phyloP scores from a whole-genome alignment of 2,797 vertebrate genomes.

The Astyanax mexicanus region DNA sequence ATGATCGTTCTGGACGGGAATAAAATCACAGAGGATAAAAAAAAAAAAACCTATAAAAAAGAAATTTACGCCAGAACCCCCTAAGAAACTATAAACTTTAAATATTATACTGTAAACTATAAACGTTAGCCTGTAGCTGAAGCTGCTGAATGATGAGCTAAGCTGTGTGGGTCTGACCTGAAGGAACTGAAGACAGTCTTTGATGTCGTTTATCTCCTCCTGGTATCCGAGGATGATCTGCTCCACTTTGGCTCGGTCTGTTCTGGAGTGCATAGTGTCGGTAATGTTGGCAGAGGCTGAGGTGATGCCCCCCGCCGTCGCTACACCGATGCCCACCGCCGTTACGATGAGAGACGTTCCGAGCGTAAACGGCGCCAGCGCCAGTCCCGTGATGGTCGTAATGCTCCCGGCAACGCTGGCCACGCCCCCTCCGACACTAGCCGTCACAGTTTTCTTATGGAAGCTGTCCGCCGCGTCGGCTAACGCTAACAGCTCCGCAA shows the following conservation, averaged over 20 bases:
- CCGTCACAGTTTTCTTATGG: slow-evolving; percentile 76
- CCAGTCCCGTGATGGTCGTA: slow-evolving; percentile 79
- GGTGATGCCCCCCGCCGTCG: slow-evolving; percentile 76
- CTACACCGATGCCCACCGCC: slow-evolving; percentile 77
- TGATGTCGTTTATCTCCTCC: slow-evolving; percentile 77
- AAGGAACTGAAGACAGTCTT: slow-evolving; percentile 77
- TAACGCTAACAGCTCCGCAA: slow-evolving; percentile 71
- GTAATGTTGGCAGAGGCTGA: slow-evolving; percentile 80
- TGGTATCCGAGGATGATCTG: slow-evolving; percentile 78
- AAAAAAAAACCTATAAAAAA: too few species aligned
- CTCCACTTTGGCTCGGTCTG: slow-evolving; percentile 79
- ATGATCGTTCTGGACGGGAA: too few species aligned
- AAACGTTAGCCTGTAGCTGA: too few species aligned
- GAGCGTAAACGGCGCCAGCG: slow-evolving; percentile 78
- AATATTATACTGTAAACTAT: too few species aligned
- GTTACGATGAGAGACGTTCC: slow-evolving; percentile 81
- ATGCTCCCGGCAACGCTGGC: slow-evolving; percentile 77
- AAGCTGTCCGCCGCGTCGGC: slow-evolving; percentile 76
- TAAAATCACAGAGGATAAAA: too few species aligned
- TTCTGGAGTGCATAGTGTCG: slow-evolving; percentile 78
- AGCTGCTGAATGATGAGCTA: too few species aligned
- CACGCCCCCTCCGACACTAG: slow-evolving; percentile 75
- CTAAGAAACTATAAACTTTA: too few species aligned
- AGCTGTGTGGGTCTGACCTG: slow-evolving; percentile 67
- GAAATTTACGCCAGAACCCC: too few species aligned